Conservation (phyloP, 1,140 invertebrate genomes). For the Eubasilissa regina region DNA sequence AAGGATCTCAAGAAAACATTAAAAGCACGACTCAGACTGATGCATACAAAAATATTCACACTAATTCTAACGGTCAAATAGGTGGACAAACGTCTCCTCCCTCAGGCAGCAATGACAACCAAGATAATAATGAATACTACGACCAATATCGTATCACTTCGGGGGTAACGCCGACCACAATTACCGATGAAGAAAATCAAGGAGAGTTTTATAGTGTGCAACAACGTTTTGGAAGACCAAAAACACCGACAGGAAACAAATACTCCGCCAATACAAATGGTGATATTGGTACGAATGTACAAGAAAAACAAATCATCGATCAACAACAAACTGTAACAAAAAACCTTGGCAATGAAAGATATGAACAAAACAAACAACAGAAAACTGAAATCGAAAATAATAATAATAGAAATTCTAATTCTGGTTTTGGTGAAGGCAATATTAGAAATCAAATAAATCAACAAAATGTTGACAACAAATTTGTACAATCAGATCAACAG, state of each 20-base stretch:
- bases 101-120: background rate
- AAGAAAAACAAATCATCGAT: constrained; percentile 1
- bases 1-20: background rate
- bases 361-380: too few species aligned
- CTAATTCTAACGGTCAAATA: background rate
- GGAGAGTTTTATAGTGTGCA: constrained; percentile 48
- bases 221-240: constrained; percentile 20
- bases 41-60: constrained; percentile 4
- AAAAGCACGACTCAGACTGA: background rate
- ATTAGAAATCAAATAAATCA: too few species aligned
- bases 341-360: background rate
- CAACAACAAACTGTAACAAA: background rate
- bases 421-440: too few species aligned
- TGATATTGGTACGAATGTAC: background rate
- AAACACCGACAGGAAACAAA: background rate
- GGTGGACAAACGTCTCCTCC: background rate
- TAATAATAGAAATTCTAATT: too few species aligned
- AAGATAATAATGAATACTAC: constrained; percentile 23
- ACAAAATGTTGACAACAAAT: too few species aligned
- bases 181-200: constrained; percentile 49
- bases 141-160: constrained; percentile 31
- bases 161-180: constrained; percentile 7
- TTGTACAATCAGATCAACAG: too few species aligned
- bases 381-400: too few species aligned
- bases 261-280: constrained; percentile 6